phyloP scores from a whole-genome alignment of 2,797 vertebrate genomes.

The Morelia viridis region DNA sequence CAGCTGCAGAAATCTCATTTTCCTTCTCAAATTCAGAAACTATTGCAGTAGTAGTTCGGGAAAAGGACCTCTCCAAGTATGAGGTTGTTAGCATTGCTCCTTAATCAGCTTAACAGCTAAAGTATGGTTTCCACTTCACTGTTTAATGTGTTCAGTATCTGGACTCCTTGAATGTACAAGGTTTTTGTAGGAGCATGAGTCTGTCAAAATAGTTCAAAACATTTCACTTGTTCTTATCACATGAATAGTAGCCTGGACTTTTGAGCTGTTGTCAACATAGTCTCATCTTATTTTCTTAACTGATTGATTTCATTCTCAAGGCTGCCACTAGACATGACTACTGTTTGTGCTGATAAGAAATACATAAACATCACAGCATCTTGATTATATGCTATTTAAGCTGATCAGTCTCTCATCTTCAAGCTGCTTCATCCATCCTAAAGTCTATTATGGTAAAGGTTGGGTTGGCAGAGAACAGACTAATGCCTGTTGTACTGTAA shows the following conservation, averaged over 20 bases:
- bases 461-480: too few relatives aligned
- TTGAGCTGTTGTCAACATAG: conserved; percentile 41
- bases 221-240: conserved; percentile 36
- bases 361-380: conserved; percentile 27
- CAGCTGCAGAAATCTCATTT: background rate
- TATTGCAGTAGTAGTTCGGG: conserved; percentile 1
- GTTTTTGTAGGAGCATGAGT: conserved; percentile 22
- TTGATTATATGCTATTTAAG: background rate
- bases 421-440: conserved; percentile 14
- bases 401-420: too few relatives aligned
- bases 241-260: conserved; percentile 57
- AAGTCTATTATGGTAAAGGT: conserved; percentile 25
- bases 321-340: conserved; percentile 38
- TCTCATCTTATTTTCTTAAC: conserved; percentile 54
- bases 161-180: background rate
- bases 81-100: conserved; percentile 23
- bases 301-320: conserved; percentile 48
- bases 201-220: conserved; percentile 44
- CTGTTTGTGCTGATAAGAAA: conserved; percentile 47
- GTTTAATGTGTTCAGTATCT: conserved; percentile 20
- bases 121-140: background rate
- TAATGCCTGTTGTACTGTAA: too few relatives aligned
- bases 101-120: conserved; percentile 26
- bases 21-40: conserved; percentile 16
- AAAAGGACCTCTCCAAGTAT: background rate